phyloP scores from a whole-genome alignment of 2,113 vertebrate species.

The Macrotus californicus region DNA sequence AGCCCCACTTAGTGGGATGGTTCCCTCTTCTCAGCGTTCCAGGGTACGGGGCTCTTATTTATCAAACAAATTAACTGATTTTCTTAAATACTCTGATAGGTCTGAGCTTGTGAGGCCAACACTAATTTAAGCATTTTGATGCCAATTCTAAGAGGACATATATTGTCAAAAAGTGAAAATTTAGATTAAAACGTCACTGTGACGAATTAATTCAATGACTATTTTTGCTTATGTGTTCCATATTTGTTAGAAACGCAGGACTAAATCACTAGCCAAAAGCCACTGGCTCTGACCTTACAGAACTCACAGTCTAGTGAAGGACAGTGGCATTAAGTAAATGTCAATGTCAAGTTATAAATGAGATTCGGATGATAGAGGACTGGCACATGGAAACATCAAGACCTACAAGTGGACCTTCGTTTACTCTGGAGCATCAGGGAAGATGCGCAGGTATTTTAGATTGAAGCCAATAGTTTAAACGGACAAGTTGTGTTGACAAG shows the following conservation, averaged over 20 bases:
- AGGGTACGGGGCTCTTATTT: background rate
- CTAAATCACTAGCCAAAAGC: background rate
- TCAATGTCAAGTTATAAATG: background rate
- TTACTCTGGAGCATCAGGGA: background rate
- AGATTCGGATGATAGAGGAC: background rate
- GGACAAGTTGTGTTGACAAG: background rate
- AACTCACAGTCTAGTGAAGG: background rate
- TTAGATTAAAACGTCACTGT: background rate
- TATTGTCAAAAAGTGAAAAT: background rate
- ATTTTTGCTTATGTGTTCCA: background rate
- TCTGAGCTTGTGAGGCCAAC: background rate
- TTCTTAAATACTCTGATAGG: background rate
- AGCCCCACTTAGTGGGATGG: background rate
- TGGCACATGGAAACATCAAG: background rate
- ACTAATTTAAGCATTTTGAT: background rate
- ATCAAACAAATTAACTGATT: background rate
- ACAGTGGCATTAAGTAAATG: background rate
- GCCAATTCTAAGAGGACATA: background rate
- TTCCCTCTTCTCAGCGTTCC: background rate
- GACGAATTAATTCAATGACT: background rate
- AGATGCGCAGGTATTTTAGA: background rate
- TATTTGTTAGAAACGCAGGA: background rate
- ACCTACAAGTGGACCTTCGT: fast-evolving
- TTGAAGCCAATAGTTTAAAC: background rate
- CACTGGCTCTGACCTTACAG: background rate